Evolutionary conservation across 2,888 invertebrate species (phyloP), one percentile per base, ranked within the genome.

Genomic region (Acrobasis consociella): DNA sequence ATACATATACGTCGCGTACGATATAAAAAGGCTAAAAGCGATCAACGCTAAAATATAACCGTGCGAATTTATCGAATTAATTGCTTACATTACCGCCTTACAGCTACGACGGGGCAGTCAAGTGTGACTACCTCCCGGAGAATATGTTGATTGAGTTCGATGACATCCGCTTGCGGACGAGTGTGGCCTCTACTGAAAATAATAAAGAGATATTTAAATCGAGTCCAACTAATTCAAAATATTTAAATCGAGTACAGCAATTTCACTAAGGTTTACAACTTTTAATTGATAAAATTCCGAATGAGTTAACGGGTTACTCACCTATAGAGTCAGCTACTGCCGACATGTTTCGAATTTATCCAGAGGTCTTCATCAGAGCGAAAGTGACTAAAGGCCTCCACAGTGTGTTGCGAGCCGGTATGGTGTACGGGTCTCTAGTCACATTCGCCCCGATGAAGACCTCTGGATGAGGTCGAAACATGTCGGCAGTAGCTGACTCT

Each of bases 91-190:
- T 55, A 65, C 64, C 59, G 51, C 58, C 59, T 60, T 66, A 62
- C 64, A 49, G 46, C 58, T 65, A 68, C 67, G 13, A 64, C 62
- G 65, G 65, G 58, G 63, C 70, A 68, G 37, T 66, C 62, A 52
- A 73, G 66, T 69, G 71, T 71, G 77, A 90, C 94, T 96, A 96
- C 94, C 96, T 96, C 72, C 94, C 94, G 55, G 96, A 95, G 87
- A 96, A 96, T 89, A 96, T 95, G 85, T 94, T 96, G 84, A 96
- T 95, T 64, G 96, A 94, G 78, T 95, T 95, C 66, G 95, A 95
- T 65, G 95, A 93, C 66, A 95, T 94, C 73, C 96, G 93, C 83
- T 96, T 96, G 67, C 96, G 93, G 60, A 95, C 94, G 64, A 96
- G 93, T 66, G 94, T 93, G 22, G 95, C 95, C 67, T 95, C 95